These are phyloP conservation scores for Rhea pennata DNA, from an alignment of 2,113 vertebrate species.

Conservation along the genomic window DNA sequence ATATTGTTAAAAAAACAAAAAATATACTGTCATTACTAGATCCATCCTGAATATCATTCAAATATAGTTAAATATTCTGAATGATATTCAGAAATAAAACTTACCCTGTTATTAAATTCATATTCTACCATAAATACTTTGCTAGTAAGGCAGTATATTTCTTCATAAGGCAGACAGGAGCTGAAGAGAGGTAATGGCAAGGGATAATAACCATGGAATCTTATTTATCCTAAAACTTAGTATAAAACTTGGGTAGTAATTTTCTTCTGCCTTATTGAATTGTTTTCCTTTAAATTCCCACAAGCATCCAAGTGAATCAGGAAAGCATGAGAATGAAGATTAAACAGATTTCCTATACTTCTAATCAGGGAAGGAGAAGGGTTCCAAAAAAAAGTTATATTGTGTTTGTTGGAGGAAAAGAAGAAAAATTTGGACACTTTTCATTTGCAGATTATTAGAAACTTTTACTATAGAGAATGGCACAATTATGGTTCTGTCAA, in stretches of 20 bases:
- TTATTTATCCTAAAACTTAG: background rate
- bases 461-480: background rate
- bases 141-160: background rate
- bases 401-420: background rate
- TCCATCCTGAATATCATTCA: background rate
- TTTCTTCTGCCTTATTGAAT: conserved; percentile 10
- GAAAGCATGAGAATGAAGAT: background rate
- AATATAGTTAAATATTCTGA: background rate
- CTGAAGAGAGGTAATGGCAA: background rate
- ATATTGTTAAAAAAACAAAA: conserved; percentile 24
- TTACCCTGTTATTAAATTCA: conserved; percentile 7
- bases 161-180: background rate
- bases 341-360: conserved; percentile 11
- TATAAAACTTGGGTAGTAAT: background rate
- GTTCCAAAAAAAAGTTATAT: background rate
- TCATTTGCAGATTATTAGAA: background rate
- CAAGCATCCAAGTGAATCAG: background rate
- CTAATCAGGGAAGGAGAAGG: background rate
- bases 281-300: conserved; percentile 1
- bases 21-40: background rate
- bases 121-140: conserved; percentile 13
- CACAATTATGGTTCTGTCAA: background rate
- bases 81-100: conserved; percentile 23
- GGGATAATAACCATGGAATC: background rate
- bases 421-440: background rate